Evolutionary conservation across 2,113 vertebrate species (phyloP), one percentile per base, ranked within the genome.

Genomic region (Equus przewalskii): DNA sequence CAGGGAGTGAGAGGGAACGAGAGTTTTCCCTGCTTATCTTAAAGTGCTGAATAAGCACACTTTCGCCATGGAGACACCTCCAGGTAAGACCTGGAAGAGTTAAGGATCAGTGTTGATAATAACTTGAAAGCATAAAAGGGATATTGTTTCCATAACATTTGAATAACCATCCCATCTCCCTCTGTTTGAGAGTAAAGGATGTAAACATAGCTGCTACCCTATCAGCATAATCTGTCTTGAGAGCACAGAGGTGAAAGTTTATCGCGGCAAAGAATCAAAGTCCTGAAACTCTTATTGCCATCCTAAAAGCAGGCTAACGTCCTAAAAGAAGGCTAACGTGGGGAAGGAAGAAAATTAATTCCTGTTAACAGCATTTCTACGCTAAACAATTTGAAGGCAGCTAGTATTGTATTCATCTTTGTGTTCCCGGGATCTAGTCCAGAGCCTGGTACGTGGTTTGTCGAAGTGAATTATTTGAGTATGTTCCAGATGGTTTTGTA

Each of bases 1-100:
- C 12, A 62, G 54, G 36, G 72, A 94, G 13, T 22, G 36, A 92
- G 83, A 93, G 79, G 73, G n/a, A 72, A 94, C 85, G 36, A 46
- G 26, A 72, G 30, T 96, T 96, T 95, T 95, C 86, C 19, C 15
- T 93, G 80, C 14, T 96, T 89, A 91, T 28, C 94, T 97, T 78
- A 96, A 97, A 65, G 72, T 75, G 83, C 49, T 36, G 36, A 83
- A 81, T 80, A 93, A 88, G 28, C 70, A 70, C 60, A 70, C 49
- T 92, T 94, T 90, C 58, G 84, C 54, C n/a, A 14, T 87, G 84
- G 88, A 93, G 96, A 86, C 88, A 73, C 89, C 60, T 97, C 87
- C 15, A 80, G 51, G 26, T 78, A 87, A 86, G 62, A 13, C 64
- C 62, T 70, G 49, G 56, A 82, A 93, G 70, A 95, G 62, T 83